Percentiles rank a stretch among this genome's conserved stretches.
Conservation (phyloP, 2,797 vertebrate genomes). For the Brotula barbata region DNA sequence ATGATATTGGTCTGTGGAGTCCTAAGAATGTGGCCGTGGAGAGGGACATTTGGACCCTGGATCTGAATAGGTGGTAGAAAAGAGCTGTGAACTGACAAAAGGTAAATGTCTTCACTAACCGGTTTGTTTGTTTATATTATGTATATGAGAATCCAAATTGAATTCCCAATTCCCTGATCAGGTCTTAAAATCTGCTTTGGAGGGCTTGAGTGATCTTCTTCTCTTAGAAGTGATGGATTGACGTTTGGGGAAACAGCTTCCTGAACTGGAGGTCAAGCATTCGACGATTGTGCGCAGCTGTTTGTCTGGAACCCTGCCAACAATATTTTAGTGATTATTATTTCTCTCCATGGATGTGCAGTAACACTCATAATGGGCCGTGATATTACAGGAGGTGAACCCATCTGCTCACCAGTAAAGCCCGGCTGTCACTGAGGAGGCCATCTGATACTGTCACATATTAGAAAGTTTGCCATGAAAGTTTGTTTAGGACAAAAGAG, state of each 20-base stretch:
- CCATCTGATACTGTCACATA: conserved; percentile 27
- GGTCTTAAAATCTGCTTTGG: not conserved
- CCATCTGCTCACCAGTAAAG: conserved; percentile 27
- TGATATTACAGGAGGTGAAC: conserved; percentile 33
- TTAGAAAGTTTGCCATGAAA: not conserved
- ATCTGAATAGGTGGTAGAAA: too few species aligned
- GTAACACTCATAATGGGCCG: conserved; percentile 8
- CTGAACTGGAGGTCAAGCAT: conserved; percentile 1
- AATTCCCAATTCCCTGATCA: too few species aligned
- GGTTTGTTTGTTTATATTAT: not conserved
- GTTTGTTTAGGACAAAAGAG: conserved; percentile 4
- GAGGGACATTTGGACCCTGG: too few species aligned
- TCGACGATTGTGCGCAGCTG: conserved; percentile 3
- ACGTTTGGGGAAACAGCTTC: not conserved
- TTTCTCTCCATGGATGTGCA: not conserved
- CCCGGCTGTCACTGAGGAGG: conserved; percentile 19
- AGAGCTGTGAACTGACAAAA: too few species aligned
- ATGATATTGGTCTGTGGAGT: too few species aligned
- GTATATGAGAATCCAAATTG: not conserved
- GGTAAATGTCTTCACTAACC: not conserved
- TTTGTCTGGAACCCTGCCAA: conserved; percentile 9
- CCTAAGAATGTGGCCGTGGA: too few species aligned
- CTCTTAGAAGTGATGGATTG: not conserved
- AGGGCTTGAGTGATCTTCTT: not conserved
- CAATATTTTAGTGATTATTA: conserved; percentile 17